A percentile compares a stretch with the other conserved stretches of the same genome.
phyloP scores from a whole-genome alignment of 2,888 invertebrate species.

The Lasioglossum zephyrum region DNA sequence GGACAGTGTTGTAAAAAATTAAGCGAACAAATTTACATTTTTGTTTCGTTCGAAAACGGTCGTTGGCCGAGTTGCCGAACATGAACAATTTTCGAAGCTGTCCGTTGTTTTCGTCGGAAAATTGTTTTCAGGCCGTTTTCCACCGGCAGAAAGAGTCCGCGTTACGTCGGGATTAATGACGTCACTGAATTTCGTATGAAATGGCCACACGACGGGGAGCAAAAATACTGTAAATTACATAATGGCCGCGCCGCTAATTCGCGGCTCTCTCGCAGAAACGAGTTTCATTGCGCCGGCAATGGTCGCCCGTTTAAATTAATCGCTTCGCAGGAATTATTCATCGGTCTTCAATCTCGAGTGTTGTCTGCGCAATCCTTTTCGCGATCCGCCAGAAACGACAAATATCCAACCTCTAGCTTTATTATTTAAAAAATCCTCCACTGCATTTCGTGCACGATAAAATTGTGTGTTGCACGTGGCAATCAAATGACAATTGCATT shows the following conservation, averaged over 20 bases:
- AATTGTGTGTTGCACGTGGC: background rate
- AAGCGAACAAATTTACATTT: background rate
- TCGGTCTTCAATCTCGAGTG: background rate
- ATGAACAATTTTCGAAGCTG: conserved; percentile 4
- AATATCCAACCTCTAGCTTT: background rate
- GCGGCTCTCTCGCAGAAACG: background rate
- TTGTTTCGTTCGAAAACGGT: background rate
- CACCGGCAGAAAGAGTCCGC: background rate
- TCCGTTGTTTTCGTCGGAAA: conserved; percentile 1
- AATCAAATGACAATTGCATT: too few species aligned
- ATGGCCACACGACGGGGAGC: background rate
- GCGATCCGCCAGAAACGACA: background rate
- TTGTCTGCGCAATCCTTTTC: background rate
- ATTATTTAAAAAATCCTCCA: too few species aligned
- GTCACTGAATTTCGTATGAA: conserved; percentile 11
- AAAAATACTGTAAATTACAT: conserved; percentile 26
- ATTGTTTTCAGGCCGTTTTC: conserved; percentile 2
- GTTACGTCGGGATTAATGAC: conserved; percentile 1
- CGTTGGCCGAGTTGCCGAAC: background rate
- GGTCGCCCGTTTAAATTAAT: background rate
- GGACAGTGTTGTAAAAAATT: background rate
- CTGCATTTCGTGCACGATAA: background rate
- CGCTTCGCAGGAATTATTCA: conserved; percentile 17
- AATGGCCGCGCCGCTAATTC: background rate
- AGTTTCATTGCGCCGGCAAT: background rate